Evolutionary conservation across 2,113 vertebrate genomes (phyloP), one percentile per base, ranked within the genome.

Genomic region (Hucho hucho): DNA sequence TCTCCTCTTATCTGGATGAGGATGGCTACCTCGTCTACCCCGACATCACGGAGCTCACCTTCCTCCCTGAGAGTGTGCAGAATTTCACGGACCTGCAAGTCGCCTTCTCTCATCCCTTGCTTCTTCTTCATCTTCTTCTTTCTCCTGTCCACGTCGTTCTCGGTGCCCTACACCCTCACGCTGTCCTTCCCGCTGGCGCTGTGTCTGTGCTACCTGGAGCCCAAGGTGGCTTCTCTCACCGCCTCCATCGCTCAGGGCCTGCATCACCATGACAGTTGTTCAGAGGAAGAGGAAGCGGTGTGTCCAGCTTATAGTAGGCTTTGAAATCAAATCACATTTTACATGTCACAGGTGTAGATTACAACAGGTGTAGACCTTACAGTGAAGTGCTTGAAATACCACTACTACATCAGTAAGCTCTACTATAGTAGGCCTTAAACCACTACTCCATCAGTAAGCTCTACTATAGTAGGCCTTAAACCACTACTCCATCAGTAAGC

Each of bases 151-250:
- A 97, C 97, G 76, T 98, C 97, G 84, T 98, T 98, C 94, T 98
- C 97, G 69, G 96, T 98, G 75, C 97, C 97, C 75, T 98, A 94
- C 11, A 96, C 98, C 70, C 96, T 99, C 94, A 98, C 96, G 80
- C 97, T 99, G 80, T 98, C 97, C 91, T 98, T 99, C 90, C 98
- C 98, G 83, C 93, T 99, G 95, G 97, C 98, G 88, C 91, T 99
- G 94, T 97, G 97, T 90, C 96, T 98, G 94, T 99, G 98, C 96
- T 99, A 97, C 95, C 96, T 99, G 97, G 98, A 99, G 96, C 98
- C 98, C 94, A 98, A 96, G 94, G 97, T 96, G 80, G 94, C 97
- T 88, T 97, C 96, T 91, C 95, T 98, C 94, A 96, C 94, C 87
- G 95, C 97, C 92, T 96, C 95, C 92, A 95, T 98, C 94, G 94